phyloP scores from a whole-genome alignment of 1,140 invertebrate species.

The Bombus sylvicola region DNA sequence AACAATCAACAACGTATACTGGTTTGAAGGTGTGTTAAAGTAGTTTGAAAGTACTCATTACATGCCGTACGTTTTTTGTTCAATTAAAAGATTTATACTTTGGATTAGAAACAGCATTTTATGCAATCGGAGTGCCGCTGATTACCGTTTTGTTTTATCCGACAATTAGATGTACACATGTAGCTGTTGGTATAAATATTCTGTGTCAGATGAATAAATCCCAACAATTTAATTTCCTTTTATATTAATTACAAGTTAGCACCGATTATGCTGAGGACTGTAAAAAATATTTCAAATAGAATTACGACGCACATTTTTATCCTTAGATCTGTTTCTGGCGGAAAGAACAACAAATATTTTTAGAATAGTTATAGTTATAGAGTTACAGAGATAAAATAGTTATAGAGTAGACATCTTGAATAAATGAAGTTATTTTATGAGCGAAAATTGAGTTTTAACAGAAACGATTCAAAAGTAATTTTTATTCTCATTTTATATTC shows the following conservation, averaged over 20 bases:
- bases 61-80: not conserved
- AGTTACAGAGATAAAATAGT: no score
- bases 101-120: not conserved
- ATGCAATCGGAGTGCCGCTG: not conserved
- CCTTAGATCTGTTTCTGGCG: not conserved
- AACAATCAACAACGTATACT: conserved; percentile 58
- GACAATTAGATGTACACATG: not conserved
- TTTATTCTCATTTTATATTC: no score
- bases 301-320: not conserved
- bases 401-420: not conserved
- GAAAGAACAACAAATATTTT: not conserved
- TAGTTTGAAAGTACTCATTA: conserved; percentile 7
- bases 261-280: no score
- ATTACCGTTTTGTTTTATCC: not conserved
- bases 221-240: not conserved
- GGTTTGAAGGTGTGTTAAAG: conserved; percentile 8
- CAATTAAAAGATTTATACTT: conserved; percentile 4
- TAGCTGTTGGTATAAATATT: not conserved
- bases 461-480: not conserved
- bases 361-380: no score
- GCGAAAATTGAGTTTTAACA: not conserved
- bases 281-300: not conserved
- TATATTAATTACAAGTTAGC: not conserved
- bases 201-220: not conserved
- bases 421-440: not conserved